Percentiles rank a stretch among this genome's conserved stretches.
phyloP scores from a whole-genome alignment of 2,797 vertebrate species.

The Mormyrus proboscirostris region DNA sequence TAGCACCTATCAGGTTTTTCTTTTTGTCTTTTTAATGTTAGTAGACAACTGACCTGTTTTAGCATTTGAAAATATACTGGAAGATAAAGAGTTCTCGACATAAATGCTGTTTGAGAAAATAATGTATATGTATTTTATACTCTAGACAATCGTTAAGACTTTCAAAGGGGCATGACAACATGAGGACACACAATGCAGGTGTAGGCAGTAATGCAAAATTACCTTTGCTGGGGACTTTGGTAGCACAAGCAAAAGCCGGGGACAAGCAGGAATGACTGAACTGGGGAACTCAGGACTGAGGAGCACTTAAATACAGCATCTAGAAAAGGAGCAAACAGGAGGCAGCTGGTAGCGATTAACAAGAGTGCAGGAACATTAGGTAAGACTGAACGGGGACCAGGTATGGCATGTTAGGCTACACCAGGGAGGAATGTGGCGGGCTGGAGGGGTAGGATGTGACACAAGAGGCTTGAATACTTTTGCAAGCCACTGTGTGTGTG shows the following conservation, averaged over 20 bases:
- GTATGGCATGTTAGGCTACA: neutral
- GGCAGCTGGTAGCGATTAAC: neutral
- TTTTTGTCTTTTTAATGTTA: neutral
- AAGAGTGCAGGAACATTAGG: neutral
- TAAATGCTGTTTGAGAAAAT: neutral
- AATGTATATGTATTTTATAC: neutral
- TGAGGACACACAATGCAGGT: neutral
- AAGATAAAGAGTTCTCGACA: neutral
- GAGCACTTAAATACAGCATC: neutral
- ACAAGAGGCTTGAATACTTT: neutral
- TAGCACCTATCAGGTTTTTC: neutral
- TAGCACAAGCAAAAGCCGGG: neutral
- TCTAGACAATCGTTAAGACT: neutral
- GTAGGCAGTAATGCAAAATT: neutral
- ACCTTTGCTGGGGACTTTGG: no score
- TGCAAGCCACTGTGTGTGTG: no score
- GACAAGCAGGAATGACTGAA: neutral
- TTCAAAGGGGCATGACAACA: neutral
- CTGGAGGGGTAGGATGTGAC: neutral
- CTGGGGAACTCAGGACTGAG: neutral
- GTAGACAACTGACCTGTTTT: neutral
- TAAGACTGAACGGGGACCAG: neutral
- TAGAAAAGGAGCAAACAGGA: neutral
- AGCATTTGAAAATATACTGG: neutral
- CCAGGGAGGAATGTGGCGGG: neutral